Evolutionary conservation across 2,888 invertebrate genomes (phyloP).

Genomic region (Drosophila paracracens): DNA sequence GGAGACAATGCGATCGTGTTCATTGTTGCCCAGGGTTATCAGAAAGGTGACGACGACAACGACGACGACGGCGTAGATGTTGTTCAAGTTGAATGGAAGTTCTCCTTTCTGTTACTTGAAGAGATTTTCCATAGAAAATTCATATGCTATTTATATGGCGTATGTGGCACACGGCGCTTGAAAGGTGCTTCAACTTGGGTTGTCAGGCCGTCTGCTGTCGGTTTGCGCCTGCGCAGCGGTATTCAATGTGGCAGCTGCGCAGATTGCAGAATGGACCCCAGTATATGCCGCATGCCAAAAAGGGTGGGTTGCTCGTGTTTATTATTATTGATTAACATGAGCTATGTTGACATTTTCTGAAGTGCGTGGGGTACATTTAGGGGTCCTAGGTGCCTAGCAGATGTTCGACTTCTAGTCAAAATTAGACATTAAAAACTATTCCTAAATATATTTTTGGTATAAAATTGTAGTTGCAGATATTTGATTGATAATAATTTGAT

Average conservation of each 20-base stretch:
- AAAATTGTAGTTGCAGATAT: neutral
- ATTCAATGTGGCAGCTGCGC: constrained; percentile 61
- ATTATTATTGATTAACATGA: constrained; percentile 39
- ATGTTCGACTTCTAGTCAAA: constrained; percentile 5
- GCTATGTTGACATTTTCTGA: constrained; percentile 50
- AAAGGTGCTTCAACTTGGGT: constrained; percentile 52
- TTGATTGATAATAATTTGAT: neutral
- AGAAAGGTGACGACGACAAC: constrained; percentile 48
- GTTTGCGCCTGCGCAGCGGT: constrained; percentile 38
- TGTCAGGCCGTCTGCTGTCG: constrained; percentile 24
- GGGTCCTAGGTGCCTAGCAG: constrained; percentile 16
- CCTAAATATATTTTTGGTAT: neutral
- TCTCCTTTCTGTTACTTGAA: constrained; percentile 56
- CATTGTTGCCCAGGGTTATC: constrained; percentile 56
- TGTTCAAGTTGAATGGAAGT: constrained; percentile 64
- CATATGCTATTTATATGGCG: constrained; percentile 60
- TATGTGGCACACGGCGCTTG: constrained; percentile 52
- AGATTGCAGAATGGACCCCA: constrained; percentile 54
- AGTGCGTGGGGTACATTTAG: constrained; percentile 25
- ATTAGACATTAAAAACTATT: neutral
- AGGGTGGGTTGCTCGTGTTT: constrained; percentile 50
- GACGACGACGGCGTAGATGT: constrained; percentile 20
- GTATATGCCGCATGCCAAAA: constrained; percentile 50
- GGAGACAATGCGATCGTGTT: constrained; percentile 61
- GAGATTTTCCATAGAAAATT: constrained; percentile 66